Evolutionary conservation across 1,140 invertebrate genomes (phyloP), one percentile per base, ranked within the genome.

Genomic region (Bombus balteatus): DNA sequence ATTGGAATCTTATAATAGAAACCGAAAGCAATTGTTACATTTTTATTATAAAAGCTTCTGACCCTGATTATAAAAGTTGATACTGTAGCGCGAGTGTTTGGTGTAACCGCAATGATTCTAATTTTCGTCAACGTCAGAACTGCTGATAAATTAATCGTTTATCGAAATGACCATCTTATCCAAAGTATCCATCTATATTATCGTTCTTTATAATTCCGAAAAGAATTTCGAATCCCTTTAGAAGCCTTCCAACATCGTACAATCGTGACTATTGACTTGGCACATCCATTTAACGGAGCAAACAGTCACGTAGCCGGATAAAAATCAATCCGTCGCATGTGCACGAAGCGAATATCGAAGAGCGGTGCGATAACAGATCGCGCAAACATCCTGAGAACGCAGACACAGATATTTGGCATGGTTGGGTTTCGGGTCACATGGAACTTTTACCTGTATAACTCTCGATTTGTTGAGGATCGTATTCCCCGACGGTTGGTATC

Each of bases 401-500:
- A 62, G 59, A 62, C 59, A 13, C 3, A 62, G 28, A 62, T 62
- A 62, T 62, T 62, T n/a, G 59, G 59, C 3, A n/a, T 62, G 12
- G 10, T 12, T 4, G 28, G 28, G 59, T 25, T 62, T 62, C 28
- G 59, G 28, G 28, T 59, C 57, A 28, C 28, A 28, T 25, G 28
- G 57, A 28, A 59, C 32, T 18, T n/a, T 15, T 34, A 96, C 96
- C 93, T 96, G 94, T 85, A 96, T 96, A 53, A 96, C 94, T 82
- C 94, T 95, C 53, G 96, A 96, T 92, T 95, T 96, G 91, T 96
- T 96, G 83, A 96, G 93, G 81, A 96, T 95, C 86, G 94, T 95
- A 83, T 95, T 95, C 81, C 94, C 95, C 65, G 93, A 91, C 43
- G 96, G 96, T 84, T 97, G 96, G 92, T 97, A 96, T 47, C 95